phyloP scores from a whole-genome alignment of 2,888 invertebrate genomes.

The Halictus ligatus region DNA sequence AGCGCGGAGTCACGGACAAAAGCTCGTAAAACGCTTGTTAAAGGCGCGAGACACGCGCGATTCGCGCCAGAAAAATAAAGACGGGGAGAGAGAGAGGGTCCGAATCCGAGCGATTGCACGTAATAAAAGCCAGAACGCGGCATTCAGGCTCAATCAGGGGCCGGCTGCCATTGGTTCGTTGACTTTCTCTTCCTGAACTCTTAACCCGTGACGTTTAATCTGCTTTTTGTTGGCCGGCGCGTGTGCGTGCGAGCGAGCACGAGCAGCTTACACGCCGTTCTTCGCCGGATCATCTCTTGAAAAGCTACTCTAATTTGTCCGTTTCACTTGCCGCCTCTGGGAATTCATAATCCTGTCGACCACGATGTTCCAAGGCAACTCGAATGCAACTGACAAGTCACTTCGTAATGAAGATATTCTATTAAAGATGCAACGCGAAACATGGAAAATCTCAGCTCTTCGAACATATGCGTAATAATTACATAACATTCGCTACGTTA shows the following conservation, averaged over 20 bases:
- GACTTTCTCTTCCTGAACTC: conserved; percentile 68
- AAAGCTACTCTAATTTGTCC: conserved; percentile 1
- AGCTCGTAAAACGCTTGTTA: conserved; percentile 63
- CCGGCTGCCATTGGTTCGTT: conserved; percentile 66
- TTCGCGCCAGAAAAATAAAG: not conserved
- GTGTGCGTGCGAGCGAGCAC: not conserved
- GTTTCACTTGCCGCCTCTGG: not conserved
- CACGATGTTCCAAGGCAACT: not conserved
- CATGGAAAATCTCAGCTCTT: too few species aligned
- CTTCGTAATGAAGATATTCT: too few species aligned
- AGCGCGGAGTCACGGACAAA: conserved; percentile 47
- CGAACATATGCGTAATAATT: too few species aligned
- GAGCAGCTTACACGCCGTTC: not conserved
- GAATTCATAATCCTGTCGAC: not conserved
- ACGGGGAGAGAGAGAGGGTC: conserved; percentile 14
- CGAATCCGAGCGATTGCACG: conserved; percentile 64
- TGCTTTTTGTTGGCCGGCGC: conserved; percentile 51
- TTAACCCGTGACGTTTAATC: conserved; percentile 65
- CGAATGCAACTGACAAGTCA: too few species aligned
- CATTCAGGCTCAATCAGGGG: conserved; percentile 67
- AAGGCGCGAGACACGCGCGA: conserved; percentile 56
- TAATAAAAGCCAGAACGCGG: conserved; percentile 67
- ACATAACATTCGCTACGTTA: too few species aligned
- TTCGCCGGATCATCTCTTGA: conserved; percentile 4
- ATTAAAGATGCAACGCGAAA: too few species aligned